A percentile compares a stretch with the other conserved stretches of the same genome.
Conservation (phyloP, 1,140 invertebrate genomes). For the Penaeus vannamei region DNA sequence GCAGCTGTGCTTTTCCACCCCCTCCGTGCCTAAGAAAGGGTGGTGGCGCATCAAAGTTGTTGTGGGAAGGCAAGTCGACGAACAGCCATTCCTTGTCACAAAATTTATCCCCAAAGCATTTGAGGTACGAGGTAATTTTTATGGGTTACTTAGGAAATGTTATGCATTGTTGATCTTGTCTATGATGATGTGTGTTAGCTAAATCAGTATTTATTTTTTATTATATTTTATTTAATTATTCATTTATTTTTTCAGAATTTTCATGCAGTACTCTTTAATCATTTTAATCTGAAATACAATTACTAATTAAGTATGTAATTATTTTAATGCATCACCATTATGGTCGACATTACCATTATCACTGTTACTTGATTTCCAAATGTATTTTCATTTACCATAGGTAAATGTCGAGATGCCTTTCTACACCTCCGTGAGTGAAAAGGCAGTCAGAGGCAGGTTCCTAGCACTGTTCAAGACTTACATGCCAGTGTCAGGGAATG, state of each 20-base stretch:
- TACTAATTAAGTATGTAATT: too few relatives aligned
- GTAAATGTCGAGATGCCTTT: neutral
- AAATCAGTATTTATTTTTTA: too few relatives aligned
- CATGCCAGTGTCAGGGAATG: neutral
- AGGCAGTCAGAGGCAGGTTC: neutral
- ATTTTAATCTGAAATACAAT: neutral
- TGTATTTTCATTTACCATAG: neutral
- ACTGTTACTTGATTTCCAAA: too few relatives aligned
- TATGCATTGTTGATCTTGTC: too few relatives aligned
- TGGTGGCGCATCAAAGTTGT: slow-evolving; percentile 73
- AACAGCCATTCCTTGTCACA: slow-evolving; percentile 72
- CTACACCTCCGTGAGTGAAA: neutral
- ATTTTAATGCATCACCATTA: too few relatives aligned
- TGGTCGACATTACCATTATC: too few relatives aligned
- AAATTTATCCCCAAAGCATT: slow-evolving; percentile 72
- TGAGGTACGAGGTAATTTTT: slow-evolving; percentile 68
- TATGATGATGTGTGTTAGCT: too few relatives aligned
- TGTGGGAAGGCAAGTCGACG: slow-evolving; percentile 72
- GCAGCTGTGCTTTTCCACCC: slow-evolving; percentile 67
- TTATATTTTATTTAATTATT: too few relatives aligned
- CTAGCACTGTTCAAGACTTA: neutral
- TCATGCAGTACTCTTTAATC: slow-evolving; percentile 52
- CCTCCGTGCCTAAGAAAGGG: slow-evolving; percentile 71
- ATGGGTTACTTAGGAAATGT: too few relatives aligned
- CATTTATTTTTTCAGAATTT: too few relatives aligned